phyloP scores from a whole-genome alignment of 2,888 invertebrate species.

The Pheosia tremula region DNA sequence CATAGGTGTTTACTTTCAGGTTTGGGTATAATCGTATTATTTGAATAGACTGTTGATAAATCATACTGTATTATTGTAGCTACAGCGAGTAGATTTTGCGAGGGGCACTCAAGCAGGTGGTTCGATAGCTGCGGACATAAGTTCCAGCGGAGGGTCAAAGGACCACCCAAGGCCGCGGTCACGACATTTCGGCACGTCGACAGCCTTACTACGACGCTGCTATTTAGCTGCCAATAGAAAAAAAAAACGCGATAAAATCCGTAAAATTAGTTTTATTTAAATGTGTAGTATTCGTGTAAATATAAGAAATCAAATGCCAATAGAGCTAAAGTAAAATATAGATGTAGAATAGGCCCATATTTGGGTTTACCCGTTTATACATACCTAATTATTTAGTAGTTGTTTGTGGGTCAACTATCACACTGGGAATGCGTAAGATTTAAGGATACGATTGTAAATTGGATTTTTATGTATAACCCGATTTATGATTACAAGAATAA shows the following conservation, averaged over 20 bases:
- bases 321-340: slow-evolving; percentile 14
- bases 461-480: too few species aligned
- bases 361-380: slow-evolving; percentile 12
- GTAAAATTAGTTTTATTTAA: too few species aligned
- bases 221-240: slow-evolving; percentile 13
- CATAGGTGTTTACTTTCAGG: too few species aligned
- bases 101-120: slow-evolving; percentile 73
- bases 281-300: too few species aligned
- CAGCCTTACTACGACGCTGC: slow-evolving; percentile 66
- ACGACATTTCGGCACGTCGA: slow-evolving; percentile 67
- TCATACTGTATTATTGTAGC: too few species aligned
- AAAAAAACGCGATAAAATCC: too few species aligned
- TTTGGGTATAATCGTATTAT: too few species aligned
- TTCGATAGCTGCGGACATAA: slow-evolving; percentile 54
- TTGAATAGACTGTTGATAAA: too few species aligned
- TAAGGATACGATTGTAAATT: slow-evolving; percentile 17
- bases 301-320: too few species aligned
- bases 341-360: slow-evolving; percentile 10
- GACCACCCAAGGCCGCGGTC: slow-evolving; percentile 72
- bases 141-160: slow-evolving; percentile 71
- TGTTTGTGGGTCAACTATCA: slow-evolving; percentile 10
- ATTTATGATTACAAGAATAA: not conserved
- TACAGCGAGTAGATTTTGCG: slow-evolving; percentile 24
- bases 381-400: slow-evolving; percentile 9
- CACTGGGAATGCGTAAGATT: slow-evolving; percentile 16